Evolutionary conservation across 2,113 vertebrate genomes (phyloP).

Genomic region (Zosterops borbonicus): DNA sequence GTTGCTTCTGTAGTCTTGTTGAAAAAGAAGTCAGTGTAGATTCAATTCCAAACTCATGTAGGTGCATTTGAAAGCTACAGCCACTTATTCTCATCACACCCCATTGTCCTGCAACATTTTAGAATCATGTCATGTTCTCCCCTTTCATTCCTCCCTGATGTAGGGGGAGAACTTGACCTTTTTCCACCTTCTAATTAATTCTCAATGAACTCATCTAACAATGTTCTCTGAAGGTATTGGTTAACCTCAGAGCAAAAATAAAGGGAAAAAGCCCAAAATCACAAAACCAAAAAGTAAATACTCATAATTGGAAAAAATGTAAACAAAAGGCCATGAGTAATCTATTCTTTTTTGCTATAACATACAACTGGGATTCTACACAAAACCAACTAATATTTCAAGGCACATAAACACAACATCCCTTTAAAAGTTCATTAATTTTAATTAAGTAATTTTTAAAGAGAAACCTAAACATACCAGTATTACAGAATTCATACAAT

Average conservation of each 20-base stretch:
- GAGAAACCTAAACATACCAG: not conserved
- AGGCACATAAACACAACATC: not conserved
- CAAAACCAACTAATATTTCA: not conserved
- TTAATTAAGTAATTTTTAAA: not conserved
- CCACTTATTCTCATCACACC: not conserved
- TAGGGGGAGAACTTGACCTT: not conserved
- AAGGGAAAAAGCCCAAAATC: not conserved
- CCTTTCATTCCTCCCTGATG: not conserved
- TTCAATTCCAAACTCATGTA: not conserved
- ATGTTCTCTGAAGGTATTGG: not conserved
- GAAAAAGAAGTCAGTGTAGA: not conserved
- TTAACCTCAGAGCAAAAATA: not conserved
- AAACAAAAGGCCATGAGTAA: not conserved
- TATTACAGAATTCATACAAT: not conserved
- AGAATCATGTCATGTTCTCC: not conserved
- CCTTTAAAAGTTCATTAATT: not conserved
- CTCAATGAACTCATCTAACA: not conserved
- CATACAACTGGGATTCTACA: not conserved
- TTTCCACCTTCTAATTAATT: not conserved
- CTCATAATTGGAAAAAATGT: not conserved
- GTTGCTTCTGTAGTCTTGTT: not conserved
- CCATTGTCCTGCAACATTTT: not conserved
- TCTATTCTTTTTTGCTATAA: not conserved
- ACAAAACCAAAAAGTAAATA: not conserved
- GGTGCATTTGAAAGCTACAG: not conserved